Base-by-base conservation (phyloP, 2,797 vertebrate species). In the Bucorvus abyssinicus region DNA sequence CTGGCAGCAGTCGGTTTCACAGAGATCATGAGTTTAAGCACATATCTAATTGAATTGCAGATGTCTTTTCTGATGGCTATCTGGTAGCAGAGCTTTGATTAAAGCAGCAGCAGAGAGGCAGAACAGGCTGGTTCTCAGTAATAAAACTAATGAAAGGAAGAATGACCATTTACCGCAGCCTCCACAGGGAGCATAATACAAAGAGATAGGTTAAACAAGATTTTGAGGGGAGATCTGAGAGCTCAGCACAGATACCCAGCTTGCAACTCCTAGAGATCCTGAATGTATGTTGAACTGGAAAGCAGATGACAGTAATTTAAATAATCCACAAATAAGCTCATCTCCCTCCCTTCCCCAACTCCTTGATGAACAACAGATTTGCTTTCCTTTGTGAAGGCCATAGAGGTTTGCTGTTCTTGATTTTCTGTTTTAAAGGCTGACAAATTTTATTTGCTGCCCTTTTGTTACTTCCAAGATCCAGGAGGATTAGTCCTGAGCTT, bases 41-140 rank as follows among this genome's bases (percentile, higher is more conserved):
- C 90, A 93, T 70, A 87, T 53, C 88, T 94, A 90, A 95, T 95
- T 94, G 94, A 96, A 95, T 93, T 96, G 95, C 96, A 97, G 94
- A 96, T 96, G 84, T 74, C 91, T 91, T 78, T 90, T 83, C 88
- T 65, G 93, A 95, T 90, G 90, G 91, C 86, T 95, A 94, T 95
- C 93, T 88, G 84, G 70, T 36, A 93, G 83, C 93, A 80, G 38
- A 84, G 84, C 88, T 89, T 82, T 73, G 74, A 89, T 91, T 93
- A 91, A 90, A 93, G 80, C 91, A 80, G 87, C 70, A 93, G 88
- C 32, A 4, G 52, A 94, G 63, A 84, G 45, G 84, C 88, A 94
- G 90, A 89, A 74, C 67, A 30, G 85, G 83, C 85, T 87, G 42
- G 76, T 79, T 95, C 85, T 84, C 56, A 22, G 86, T 59, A 94